Percentiles rank a stretch among this genome's conserved stretches.
Evolutionary conservation across 2,113 vertebrate genomes (phyloP).

Genomic region (Climacteris rufus): DNA sequence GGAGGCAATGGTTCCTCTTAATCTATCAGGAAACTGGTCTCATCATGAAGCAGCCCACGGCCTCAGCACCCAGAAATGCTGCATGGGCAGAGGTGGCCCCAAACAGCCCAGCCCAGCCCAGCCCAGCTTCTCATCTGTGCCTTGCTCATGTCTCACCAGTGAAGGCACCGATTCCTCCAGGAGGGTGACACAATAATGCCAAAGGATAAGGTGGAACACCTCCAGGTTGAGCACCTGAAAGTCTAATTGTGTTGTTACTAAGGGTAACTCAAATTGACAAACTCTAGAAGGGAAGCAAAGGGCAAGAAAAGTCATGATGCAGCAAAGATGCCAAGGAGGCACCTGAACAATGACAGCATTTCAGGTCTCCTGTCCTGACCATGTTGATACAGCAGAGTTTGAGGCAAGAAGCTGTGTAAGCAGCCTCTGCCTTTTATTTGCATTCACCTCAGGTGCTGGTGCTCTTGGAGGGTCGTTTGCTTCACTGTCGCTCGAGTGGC

Average conservation of each 20-base stretch:
- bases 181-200: neutral
- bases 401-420: neutral
- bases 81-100: neutral
- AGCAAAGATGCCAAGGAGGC: neutral
- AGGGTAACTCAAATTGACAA: neutral
- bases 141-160: neutral
- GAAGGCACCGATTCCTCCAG: neutral
- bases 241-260: neutral
- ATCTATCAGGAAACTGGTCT: neutral
- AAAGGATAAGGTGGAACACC: neutral
- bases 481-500: slow-evolving; percentile 79
- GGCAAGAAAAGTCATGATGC: neutral
- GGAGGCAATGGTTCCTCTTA: neutral
- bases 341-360: neutral
- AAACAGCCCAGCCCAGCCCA: neutral
- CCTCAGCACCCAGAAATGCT: neutral
- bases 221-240: neutral
- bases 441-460: slow-evolving; percentile 51
- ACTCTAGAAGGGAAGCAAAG: neutral
- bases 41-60: neutral
- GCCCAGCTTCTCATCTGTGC: neutral
- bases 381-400: neutral
- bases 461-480: slow-evolving; percentile 31
- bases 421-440: neutral
- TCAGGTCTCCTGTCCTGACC: neutral